A percentile compares a stretch with the other conserved stretches of the same genome.
Evolutionary conservation across 2,888 invertebrate species (phyloP).

Genomic region (Tetrapedia diversipes): DNA sequence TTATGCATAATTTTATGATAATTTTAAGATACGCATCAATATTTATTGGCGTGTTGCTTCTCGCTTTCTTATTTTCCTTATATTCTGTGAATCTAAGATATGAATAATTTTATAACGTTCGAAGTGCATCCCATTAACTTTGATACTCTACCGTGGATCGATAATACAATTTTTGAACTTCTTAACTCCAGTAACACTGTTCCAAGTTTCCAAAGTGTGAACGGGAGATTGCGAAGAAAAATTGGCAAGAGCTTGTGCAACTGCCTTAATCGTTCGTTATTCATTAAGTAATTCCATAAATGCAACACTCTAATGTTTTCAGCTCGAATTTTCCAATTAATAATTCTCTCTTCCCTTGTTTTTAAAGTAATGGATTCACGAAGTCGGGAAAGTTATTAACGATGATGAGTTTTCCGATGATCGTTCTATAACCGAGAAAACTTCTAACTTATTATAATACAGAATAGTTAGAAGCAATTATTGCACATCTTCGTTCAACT

Average conservation of each 20-base stretch:
- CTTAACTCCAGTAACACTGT: neutral
- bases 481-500: too few species aligned
- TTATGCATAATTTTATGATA: too few species aligned
- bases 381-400: neutral
- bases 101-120: neutral
- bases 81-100: neutral
- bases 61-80: too few species aligned
- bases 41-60: too few species aligned
- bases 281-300: slow-evolving; percentile 12
- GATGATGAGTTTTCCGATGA: neutral
- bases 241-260: neutral
- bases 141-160: neutral
- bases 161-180: neutral
- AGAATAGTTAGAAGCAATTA: too few species aligned
- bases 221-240: neutral
- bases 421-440: neutral
- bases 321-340: slow-evolving; percentile 2
- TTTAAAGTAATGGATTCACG: neutral
- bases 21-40: too few species aligned
- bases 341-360: slow-evolving; percentile 1
- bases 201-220: slow-evolving; percentile 6
- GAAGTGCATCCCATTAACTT: neutral
- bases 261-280: slow-evolving; percentile 8
- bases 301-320: neutral
- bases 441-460: neutral